Evolutionary conservation across 2,888 invertebrate genomes (phyloP).

Genomic region (Hecatera dysodea): DNA sequence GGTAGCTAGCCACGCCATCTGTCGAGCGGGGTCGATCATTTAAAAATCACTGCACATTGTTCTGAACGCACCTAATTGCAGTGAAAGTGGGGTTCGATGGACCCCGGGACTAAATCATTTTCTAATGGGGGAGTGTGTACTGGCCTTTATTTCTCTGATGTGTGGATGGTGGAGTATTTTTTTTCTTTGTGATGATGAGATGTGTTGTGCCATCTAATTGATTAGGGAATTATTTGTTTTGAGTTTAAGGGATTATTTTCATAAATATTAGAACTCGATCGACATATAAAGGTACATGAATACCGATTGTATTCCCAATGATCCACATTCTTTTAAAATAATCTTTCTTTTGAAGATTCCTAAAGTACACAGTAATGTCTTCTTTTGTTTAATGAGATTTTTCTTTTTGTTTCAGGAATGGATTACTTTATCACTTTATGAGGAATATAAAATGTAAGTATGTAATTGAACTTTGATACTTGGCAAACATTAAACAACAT

Average conservation of each 20-base stretch:
- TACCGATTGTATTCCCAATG: not conserved
- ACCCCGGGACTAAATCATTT: slow-evolving; percentile 87
- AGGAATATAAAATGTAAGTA: slow-evolving; percentile 32
- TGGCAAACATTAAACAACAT: too few species aligned
- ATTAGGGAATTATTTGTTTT: slow-evolving; percentile 27
- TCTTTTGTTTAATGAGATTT: not conserved
- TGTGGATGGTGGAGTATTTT: slow-evolving; percentile 57
- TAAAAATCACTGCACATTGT: slow-evolving; percentile 91
- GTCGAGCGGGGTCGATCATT: slow-evolving; percentile 85
- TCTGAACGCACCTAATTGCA: slow-evolving; percentile 90
- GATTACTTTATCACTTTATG: slow-evolving; percentile 24
- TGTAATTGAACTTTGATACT: not conserved
- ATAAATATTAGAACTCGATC: not conserved
- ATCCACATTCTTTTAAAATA: not conserved
- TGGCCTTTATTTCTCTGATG: slow-evolving; percentile 72
- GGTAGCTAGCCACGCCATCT: slow-evolving; percentile 84
- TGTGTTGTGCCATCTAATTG: slow-evolving; percentile 46
- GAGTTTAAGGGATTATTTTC: not conserved
- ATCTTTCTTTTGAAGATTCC: too few species aligned
- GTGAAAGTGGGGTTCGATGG: slow-evolving; percentile 89
- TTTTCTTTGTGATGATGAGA: slow-evolving; percentile 39
- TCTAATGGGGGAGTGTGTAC: slow-evolving; percentile 82
- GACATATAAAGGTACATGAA: not conserved
- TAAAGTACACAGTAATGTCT: too few species aligned
- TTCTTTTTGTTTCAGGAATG: slow-evolving; percentile 52